Conservation (phyloP, 2,797 vertebrate genomes). For the Aviceda leuphotes region DNA sequence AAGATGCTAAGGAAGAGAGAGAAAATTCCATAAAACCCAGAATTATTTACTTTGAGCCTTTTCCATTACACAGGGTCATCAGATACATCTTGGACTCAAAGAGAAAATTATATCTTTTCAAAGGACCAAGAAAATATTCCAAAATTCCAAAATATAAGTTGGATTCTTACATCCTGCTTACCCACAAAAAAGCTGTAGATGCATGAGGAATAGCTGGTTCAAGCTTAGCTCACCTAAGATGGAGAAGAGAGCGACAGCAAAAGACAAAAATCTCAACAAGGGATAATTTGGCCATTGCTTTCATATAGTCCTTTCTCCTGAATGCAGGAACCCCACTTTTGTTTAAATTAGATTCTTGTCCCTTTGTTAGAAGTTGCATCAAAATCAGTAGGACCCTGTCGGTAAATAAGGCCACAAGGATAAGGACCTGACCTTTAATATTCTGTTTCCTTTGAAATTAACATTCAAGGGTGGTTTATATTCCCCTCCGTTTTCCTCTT, state of each 20-base stretch:
- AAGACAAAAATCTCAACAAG: not conserved
- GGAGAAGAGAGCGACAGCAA: not conserved
- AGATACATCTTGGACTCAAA: not conserved
- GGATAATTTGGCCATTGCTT: not conserved
- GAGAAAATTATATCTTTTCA: not conserved
- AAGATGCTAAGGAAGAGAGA: not conserved
- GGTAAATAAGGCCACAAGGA: not conserved
- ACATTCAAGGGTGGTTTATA: not conserved
- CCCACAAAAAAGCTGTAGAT: not conserved
- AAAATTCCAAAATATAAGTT: not conserved
- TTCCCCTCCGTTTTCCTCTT: not conserved
- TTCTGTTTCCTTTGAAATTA: not conserved
- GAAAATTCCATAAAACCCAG: accelerated
- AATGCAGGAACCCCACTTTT: not conserved
- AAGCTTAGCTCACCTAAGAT: not conserved
- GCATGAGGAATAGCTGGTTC: not conserved
- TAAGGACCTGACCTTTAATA: not conserved
- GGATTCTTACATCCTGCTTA: not conserved
- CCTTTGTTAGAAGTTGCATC: not conserved
- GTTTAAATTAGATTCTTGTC: not conserved
- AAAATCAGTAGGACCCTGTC: not conserved
- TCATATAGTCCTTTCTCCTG: not conserved
- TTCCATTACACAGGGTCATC: not conserved
- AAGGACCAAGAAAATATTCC: not conserved
- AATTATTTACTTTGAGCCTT: not conserved